These are phyloP conservation scores for Popillia japonica DNA, from an alignment of 1,140 invertebrate species.

Conservation along the genomic window DNA sequence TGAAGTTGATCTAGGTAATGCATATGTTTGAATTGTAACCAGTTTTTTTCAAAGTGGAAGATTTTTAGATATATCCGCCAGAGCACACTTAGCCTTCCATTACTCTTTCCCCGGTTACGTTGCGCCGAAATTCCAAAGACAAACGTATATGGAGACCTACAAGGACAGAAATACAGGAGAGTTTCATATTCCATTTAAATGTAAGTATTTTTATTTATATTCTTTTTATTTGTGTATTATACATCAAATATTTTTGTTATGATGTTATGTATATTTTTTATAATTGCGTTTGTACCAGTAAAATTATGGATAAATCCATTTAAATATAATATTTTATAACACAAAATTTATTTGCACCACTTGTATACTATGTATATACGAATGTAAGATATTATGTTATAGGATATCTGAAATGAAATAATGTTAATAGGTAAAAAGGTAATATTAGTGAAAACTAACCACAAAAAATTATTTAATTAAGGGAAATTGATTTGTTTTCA, in stretches of 20 bases:
- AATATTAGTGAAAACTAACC: no score
- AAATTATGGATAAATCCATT: no score
- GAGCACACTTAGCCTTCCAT: neutral
- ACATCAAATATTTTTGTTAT: neutral
- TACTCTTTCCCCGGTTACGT: neutral
- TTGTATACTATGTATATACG: no score
- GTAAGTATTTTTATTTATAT: neutral
- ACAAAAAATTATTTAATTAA: no score
- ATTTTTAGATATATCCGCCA: neutral
- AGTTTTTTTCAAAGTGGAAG: neutral
- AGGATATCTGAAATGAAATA: no score
- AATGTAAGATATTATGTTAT: no score
- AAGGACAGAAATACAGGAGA: slow-evolving; percentile 13
- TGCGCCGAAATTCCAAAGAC: neutral
- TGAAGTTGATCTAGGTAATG: neutral
- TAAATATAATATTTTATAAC: no score
- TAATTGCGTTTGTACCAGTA: no score
- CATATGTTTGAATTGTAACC: neutral
- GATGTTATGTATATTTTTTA: neutral
- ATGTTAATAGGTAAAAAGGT: no score
- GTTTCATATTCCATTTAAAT: slow-evolving; percentile 9
- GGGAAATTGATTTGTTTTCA: no score
- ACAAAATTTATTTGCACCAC: no score
- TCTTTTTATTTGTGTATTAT: neutral
- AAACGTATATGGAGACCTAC: neutral